A percentile compares a stretch with the other conserved stretches of the same genome.
These are phyloP conservation scores for Dryoscopus gambensis DNA, from an alignment of 2,113 vertebrate species.

Conservation along the genomic window DNA sequence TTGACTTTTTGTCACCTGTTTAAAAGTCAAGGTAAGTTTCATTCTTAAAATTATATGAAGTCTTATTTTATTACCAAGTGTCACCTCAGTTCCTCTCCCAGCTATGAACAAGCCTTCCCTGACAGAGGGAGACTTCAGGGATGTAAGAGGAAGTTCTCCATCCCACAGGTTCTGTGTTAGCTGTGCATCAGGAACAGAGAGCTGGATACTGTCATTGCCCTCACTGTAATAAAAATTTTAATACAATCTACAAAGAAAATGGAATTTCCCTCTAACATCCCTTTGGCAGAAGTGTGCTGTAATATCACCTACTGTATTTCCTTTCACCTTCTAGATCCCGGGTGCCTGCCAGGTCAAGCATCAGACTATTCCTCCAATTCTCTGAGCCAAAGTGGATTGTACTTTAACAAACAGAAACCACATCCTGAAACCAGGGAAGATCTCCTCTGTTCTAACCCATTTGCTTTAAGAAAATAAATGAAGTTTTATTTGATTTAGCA, in stretches of 20 bases:
- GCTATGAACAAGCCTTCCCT: background rate
- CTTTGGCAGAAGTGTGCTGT: background rate
- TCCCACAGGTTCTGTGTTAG: background rate
- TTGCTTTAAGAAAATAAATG: background rate
- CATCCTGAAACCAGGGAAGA: background rate
- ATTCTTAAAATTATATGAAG: background rate
- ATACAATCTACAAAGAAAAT: background rate
- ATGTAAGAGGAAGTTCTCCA: background rate
- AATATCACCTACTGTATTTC: background rate
- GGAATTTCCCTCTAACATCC: slow-evolving; percentile 9
- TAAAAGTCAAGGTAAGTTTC: background rate
- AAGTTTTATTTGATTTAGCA: background rate
- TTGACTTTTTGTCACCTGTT: background rate
- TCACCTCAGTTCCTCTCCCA: background rate
- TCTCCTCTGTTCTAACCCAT: background rate
- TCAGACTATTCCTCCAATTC: background rate
- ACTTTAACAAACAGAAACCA: background rate
- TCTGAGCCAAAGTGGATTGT: background rate
- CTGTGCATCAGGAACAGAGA: background rate
- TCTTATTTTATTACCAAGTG: background rate
- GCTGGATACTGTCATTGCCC: background rate
- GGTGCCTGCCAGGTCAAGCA: background rate
- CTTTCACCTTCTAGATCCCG: background rate
- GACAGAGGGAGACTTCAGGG: background rate
- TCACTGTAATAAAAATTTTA: background rate